Conservation (phyloP, 2,797 vertebrate species). For the Pitangus sulphuratus region DNA sequence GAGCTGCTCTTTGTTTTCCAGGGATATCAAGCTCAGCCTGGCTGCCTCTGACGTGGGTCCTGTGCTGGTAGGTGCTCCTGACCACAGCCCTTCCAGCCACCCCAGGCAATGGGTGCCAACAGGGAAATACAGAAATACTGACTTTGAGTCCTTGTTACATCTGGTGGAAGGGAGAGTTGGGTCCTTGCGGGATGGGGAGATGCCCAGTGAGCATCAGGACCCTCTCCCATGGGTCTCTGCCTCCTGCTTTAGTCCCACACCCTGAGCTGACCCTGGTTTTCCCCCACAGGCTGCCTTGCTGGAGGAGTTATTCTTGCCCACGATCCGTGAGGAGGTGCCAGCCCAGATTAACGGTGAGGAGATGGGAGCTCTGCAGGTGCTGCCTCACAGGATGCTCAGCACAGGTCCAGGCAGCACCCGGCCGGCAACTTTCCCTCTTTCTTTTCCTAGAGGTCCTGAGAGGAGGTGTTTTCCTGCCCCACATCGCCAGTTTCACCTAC, state of each 20-base stretch:
- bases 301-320: conserved; percentile 33
- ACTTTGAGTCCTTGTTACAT: background rate
- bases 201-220: background rate
- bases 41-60: conserved; percentile 39
- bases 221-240: background rate
- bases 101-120: accelerated
- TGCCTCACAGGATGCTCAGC: accelerated
- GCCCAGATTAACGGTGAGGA: conserved; percentile 36
- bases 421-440: background rate
- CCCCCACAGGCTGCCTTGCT: background rate
- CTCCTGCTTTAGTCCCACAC: accelerated
- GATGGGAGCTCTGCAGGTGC: accelerated
- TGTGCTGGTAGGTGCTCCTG: conserved; percentile 2
- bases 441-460: background rate
- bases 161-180: background rate
- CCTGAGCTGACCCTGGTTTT: accelerated
- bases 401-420: background rate
- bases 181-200: accelerated
- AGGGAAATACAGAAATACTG: background rate
- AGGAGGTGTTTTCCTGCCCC: conserved; percentile 34
- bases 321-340: background rate
- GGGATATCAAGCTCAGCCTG: conserved; percentile 20
- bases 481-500: conserved; percentile 6
- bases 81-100: accelerated
- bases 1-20: background rate